Evolutionary conservation across 2,797 vertebrate species (phyloP), one percentile per base, ranked within the genome.

Genomic region (Columba guinea): DNA sequence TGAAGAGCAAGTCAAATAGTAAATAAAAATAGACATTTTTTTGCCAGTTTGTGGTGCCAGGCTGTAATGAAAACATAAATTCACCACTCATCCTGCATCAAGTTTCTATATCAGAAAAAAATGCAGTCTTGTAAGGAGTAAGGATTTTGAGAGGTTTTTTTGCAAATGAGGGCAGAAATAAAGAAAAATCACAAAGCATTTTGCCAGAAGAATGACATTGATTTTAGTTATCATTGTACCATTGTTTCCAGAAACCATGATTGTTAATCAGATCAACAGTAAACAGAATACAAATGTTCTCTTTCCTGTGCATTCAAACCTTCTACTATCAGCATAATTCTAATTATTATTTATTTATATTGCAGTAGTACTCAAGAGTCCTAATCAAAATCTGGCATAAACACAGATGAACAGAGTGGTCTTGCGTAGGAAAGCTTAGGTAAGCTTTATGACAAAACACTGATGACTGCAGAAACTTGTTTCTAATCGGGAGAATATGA

Each of bases 21-120:
- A 93, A 87, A 95, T 56, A 86, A 89, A 94, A 95, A 48, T 3
- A 91, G 35, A 35, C 7, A 27, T 49, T 67, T 87, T 87, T 92
- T 91, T 73, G 9, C 39, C 60, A 65, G 58, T 95, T 80, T 89
- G 7, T 46, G 20, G 13, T 63, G 51, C 26, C 84, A 89, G 73
- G 30, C 11, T 89, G 79, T 64, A 71, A 84, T 37, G 56, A 64
- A 30, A 84, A 79, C 27, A 77, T 46, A 94, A 87, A 71, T 5
- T 4, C 24, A 35, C 87, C 89, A 41, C 30, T 73, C 55, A 65
- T 84, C 48, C 15, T 87, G 6, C 30, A 53, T 69, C 34, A 89
- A 81, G 26, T 32, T 94, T 27, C 30, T 27, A 27, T 62, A 73
- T 18, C 17, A 89, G 56, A 69, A 82, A 51, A 78, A 94, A 91